phyloP scores from a whole-genome alignment of 2,888 invertebrate species.

The Eurytoma californica region DNA sequence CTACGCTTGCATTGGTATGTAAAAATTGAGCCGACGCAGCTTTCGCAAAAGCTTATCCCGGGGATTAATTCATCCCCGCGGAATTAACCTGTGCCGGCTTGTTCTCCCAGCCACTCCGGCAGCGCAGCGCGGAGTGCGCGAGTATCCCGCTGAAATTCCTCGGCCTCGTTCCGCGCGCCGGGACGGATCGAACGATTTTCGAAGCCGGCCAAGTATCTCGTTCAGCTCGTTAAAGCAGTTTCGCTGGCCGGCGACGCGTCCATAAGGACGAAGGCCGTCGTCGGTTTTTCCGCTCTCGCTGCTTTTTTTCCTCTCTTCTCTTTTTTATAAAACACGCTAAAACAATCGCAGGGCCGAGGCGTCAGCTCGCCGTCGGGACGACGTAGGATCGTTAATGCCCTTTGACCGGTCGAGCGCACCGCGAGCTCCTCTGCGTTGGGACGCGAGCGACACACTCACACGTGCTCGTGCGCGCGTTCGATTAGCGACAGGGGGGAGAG shows the following conservation, averaged over 20 bases:
- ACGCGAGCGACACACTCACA: background rate
- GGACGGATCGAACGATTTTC: background rate
- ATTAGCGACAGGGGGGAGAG: conserved; percentile 5
- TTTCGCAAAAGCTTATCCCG: background rate
- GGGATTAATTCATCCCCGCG: background rate
- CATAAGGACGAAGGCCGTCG: too few relatives aligned
- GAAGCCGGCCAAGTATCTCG: too few relatives aligned
- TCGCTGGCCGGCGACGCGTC: too few relatives aligned
- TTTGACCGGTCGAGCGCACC: conserved; percentile 52
- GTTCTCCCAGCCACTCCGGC: too few relatives aligned
- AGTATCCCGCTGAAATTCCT: too few relatives aligned
- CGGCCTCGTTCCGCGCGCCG: background rate
- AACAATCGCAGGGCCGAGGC: too few relatives aligned
- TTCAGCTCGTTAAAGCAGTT: too few relatives aligned
- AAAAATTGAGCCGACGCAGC: background rate
- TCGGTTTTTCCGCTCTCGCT: background rate
- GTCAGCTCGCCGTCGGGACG: background rate
- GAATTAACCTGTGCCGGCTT: too few relatives aligned
- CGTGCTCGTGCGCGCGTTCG: conserved; percentile 11
- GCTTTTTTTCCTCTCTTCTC: too few relatives aligned
- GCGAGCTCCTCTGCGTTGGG: background rate
- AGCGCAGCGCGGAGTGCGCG: too few relatives aligned
- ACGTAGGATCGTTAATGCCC: conserved; percentile 37
- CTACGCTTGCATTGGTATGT: background rate
- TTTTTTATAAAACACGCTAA: too few relatives aligned